Evolutionary conservation across 2,797 vertebrate genomes (phyloP).

Genomic region (Emys orbicularis): DNA sequence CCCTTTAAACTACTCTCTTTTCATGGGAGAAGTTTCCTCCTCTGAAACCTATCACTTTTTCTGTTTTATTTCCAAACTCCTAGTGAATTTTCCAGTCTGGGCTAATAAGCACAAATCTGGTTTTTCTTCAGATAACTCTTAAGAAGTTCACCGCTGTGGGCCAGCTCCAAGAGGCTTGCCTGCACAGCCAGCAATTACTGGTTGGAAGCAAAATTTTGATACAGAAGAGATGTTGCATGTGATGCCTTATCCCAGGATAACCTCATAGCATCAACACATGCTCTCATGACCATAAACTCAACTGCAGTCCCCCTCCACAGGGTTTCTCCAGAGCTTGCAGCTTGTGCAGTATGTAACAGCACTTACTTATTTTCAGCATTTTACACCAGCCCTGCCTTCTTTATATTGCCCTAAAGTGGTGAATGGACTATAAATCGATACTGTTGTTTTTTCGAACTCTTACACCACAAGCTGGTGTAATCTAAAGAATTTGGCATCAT

Average conservation of each 20-base stretch:
- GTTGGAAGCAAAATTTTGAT: constrained; percentile 39
- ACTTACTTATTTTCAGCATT: not conserved
- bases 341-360: not conserved
- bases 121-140: not conserved
- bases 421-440: not conserved
- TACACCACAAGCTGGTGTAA: not conserved
- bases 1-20: constrained; percentile 22
- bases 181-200: constrained; percentile 14
- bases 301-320: not conserved
- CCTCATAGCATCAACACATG: not conserved
- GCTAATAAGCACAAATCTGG: constrained; percentile 19
- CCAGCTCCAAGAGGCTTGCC: not conserved
- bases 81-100: constrained; percentile 45
- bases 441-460: not conserved
- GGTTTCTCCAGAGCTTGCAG: not conserved
- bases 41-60: constrained; percentile 2
- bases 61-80: constrained; percentile 32
- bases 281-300: not conserved
- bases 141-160: not conserved
- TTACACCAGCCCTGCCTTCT: not conserved
- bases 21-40: not conserved
- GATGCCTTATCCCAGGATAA: not conserved
- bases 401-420: not conserved
- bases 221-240: not conserved
- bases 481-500: constrained; percentile 40